phyloP scores from a whole-genome alignment of 2,888 invertebrate genomes.

The Phyllotreta striolata region DNA sequence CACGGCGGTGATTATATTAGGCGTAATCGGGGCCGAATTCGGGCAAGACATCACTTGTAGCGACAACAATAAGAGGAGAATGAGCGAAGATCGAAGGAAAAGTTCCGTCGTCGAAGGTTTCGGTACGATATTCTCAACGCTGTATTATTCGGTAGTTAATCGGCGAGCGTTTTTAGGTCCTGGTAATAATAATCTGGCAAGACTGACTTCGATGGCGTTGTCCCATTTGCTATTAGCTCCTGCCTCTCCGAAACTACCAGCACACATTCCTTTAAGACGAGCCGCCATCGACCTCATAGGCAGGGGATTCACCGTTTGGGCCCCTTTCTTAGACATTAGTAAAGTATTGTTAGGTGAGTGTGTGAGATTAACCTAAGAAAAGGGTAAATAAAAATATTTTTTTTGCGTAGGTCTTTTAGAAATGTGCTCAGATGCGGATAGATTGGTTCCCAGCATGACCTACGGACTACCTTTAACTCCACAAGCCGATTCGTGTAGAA shows the following conservation, averaged over 20 bases:
- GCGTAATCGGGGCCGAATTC: constrained; percentile 98
- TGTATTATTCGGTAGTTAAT: not conserved
- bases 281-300: constrained; percentile 98
- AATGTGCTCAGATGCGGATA: constrained; percentile 90
- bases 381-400: constrained; percentile 15
- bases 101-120: constrained; percentile 86
- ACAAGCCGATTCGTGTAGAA: constrained; percentile 95
- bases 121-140: constrained; percentile 45
- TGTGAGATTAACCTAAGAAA: not conserved
- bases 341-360: constrained; percentile 75
- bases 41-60: constrained; percentile 88
- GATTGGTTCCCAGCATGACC: constrained; percentile 90
- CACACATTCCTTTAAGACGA: constrained; percentile 90
- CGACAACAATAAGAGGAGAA: constrained; percentile 67
- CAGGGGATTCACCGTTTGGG: constrained; percentile 98
- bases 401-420: constrained; percentile 78
- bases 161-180: constrained; percentile 70
- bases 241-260: constrained; percentile 82
- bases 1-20: constrained; percentile 94
- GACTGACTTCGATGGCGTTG: constrained; percentile 92
- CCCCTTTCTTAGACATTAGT: constrained; percentile 94
- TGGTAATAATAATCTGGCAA: constrained; percentile 88
- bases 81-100: constrained; percentile 71
- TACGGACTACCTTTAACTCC: constrained; percentile 95
- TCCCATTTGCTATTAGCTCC: constrained; percentile 91